Conservation (phyloP, 2,797 vertebrate species). For the Pseudocheirus occidentalis region DNA sequence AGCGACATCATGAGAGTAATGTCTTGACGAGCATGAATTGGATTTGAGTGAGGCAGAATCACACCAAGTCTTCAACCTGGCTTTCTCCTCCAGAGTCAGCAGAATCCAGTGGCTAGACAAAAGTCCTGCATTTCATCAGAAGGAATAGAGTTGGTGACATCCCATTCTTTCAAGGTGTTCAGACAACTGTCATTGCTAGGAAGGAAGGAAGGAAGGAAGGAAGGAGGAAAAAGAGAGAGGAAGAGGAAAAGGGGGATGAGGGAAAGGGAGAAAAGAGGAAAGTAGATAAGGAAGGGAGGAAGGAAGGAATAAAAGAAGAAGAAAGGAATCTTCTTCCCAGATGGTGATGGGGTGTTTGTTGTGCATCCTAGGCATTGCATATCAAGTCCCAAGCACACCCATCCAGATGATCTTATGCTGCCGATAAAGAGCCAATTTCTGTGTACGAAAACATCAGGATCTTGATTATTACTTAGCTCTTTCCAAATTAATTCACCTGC, state of each 20-base stretch:
- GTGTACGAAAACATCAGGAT: neutral
- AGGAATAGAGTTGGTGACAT: too few species aligned
- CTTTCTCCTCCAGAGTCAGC: too few species aligned
- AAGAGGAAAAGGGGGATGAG: too few species aligned
- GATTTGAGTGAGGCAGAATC: too few species aligned
- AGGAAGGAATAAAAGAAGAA: neutral
- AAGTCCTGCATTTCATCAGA: too few species aligned
- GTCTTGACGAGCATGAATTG: too few species aligned
- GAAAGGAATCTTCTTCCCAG: neutral
- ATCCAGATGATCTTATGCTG: neutral
- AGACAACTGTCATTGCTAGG: neutral
- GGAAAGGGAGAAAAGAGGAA: too few species aligned
- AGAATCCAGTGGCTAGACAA: too few species aligned
- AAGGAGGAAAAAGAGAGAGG: neutral
- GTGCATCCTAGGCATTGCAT: neutral
- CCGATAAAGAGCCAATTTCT: neutral
- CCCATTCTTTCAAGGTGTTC: neutral
- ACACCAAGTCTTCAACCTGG: too few species aligned
- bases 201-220: neutral
- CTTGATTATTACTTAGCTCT: neutral
- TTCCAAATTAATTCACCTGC: neutral
- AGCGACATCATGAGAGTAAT: too few species aligned
- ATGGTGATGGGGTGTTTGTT: neutral
- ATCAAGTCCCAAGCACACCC: neutral
- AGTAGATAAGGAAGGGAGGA: fast-evolving